Evolutionary conservation across 2,113 vertebrate genomes (phyloP), one percentile per base, ranked within the genome.

Genomic region (Lates calcarifer): DNA sequence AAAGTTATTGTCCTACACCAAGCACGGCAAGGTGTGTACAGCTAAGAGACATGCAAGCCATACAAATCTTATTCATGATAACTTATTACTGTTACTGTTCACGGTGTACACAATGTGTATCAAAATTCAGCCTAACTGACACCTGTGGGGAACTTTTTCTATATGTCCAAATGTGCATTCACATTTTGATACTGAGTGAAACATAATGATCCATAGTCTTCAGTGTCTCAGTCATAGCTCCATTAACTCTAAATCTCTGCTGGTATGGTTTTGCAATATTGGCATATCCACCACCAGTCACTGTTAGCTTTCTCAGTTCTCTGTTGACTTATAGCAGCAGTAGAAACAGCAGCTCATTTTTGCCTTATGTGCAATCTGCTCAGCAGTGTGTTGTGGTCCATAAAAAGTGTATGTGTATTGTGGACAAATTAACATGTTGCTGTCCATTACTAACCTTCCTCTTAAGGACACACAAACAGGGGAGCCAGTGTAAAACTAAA

Each of bases 351-450:
- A 13, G 22, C 22, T 53, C 22, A 15, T 69, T 49, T 41, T 3
- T 55, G 7, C 47, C 47, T 26, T 24, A 31, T 69, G 35, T 69
- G 47, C 31, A 24, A 69, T 53, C 47, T 69, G 66, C 66, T 62
- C 43, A 20, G 22, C 22, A 49, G 43, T 26, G 20, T 51, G 31
- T 73, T 29, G 20, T 17, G 26, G 22, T 37, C 51, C 45, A 63
- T 74, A 49, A 51, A 51, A 12, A 29, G 5, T 22, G 29, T 63
- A 9, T 51, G 12, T 20, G 47, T 18, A 15, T 13, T 51, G 24
- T 6, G 24, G 31, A 75, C 24, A 22, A 53, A 75, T 64, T 35
- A 74, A 63, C 35, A 56, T 64, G 47, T 75, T 37, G 43, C 51
- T 26, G 60, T 75, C 33, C 60, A 63, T 41, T n/a, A 62, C 49